phyloP scores from a whole-genome alignment of 2,113 vertebrate genomes.

The Struthio camelus region DNA sequence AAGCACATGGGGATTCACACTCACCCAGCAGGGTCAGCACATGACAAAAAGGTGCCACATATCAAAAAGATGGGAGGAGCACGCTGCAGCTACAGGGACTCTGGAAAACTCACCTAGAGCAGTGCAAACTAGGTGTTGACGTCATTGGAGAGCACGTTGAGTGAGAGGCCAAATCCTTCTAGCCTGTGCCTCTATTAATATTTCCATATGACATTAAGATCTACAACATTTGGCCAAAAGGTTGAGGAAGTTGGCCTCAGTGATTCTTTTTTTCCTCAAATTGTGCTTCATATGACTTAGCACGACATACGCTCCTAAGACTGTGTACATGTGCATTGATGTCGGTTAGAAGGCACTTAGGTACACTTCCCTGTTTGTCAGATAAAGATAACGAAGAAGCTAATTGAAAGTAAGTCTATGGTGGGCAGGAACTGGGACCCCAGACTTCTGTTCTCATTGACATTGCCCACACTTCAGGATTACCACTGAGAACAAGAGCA shows the following conservation, averaged over 20 bases:
- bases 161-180: not conserved
- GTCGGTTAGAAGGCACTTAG: not conserved
- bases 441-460: not conserved
- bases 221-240: not conserved
- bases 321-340: not conserved
- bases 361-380: not conserved
- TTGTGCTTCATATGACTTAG: fast-evolving
- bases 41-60: too few species aligned
- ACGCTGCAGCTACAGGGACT: fast-evolving
- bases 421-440: not conserved
- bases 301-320: not conserved
- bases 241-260: not conserved
- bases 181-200: not conserved
- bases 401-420: not conserved
- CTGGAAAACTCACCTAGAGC: not conserved
- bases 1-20: fast-evolving
- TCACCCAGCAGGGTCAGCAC: not conserved
- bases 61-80: not conserved
- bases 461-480: not conserved
- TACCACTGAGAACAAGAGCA: not conserved
- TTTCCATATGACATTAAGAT: not conserved
- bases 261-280: not conserved
- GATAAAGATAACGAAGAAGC: not conserved
- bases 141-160: not conserved
- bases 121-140: not conserved